Evolutionary conservation across 64 coral and sea anemone species (phyloP).

Genomic region (Montipora efflorescens): DNA sequence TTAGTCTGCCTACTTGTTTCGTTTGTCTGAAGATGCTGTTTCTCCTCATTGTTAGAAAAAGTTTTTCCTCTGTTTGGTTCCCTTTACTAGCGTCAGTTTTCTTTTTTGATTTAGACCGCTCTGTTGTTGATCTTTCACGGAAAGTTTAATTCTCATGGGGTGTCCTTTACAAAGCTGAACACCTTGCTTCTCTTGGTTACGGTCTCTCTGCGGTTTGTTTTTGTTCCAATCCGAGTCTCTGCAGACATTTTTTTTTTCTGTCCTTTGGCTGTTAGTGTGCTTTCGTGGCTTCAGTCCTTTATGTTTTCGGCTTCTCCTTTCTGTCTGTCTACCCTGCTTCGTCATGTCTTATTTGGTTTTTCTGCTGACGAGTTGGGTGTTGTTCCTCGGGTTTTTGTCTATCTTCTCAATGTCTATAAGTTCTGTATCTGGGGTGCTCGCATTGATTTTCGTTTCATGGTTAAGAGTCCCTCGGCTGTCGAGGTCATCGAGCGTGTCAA

Average conservation of each 20-base stretch:
- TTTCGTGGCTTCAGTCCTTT: neutral
- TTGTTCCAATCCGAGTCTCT: too few relatives aligned
- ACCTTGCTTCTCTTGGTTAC: neutral
- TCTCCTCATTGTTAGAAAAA: neutral
- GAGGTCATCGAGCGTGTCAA: too few relatives aligned
- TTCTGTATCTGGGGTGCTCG: slow-evolving; percentile 13
- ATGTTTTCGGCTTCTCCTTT: neutral
- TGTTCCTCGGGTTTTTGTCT: slow-evolving; percentile 17
- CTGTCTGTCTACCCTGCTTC: neutral
- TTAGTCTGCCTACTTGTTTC: neutral
- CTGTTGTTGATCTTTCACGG: too few relatives aligned
- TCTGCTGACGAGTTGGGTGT: neutral
- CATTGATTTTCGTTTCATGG: neutral
- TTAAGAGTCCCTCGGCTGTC: too few relatives aligned
- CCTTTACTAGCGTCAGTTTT: too few relatives aligned
- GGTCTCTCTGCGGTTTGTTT: neutral
- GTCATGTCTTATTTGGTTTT: slow-evolving; percentile 2
- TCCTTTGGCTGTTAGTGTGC: neutral
- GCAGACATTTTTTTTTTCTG: too few relatives aligned
- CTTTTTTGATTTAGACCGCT: too few relatives aligned
- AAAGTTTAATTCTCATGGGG: too few relatives aligned
- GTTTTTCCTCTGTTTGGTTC: neutral
- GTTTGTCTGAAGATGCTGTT: neutral
- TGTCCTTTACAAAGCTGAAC: neutral
- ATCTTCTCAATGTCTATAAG: slow-evolving; percentile 25